Percentiles rank a stretch among this genome's conserved stretches.
phyloP scores from a whole-genome alignment of 2,888 invertebrate genomes.

The Nephrotoma flavescens region DNA sequence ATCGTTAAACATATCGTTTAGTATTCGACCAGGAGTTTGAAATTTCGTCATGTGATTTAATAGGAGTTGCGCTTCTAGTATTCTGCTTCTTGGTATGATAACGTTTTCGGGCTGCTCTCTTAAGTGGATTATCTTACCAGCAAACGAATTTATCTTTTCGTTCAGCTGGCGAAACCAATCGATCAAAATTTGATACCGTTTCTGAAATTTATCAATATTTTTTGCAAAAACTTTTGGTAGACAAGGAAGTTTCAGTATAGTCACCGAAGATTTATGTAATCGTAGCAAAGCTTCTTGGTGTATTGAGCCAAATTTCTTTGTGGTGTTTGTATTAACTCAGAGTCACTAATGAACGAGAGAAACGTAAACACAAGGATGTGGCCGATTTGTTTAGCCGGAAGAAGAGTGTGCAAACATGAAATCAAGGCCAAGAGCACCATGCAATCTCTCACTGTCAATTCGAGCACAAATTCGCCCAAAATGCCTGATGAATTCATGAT shows the following conservation, averaged over 20 bases:
- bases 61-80: slow-evolving; percentile 86
- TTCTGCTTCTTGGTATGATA: slow-evolving; percentile 83
- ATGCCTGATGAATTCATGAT: no score
- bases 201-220: slow-evolving; percentile 67
- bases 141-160: slow-evolving; percentile 90
- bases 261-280: no score
- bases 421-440: no score
- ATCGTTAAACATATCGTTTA: slow-evolving; percentile 77
- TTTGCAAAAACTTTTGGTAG: slow-evolving; percentile 63
- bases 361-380: no score
- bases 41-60: slow-evolving; percentile 89
- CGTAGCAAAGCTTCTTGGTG: no score
- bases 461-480: no score
- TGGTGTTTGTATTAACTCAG: no score
- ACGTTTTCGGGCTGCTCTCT: slow-evolving; percentile 97
- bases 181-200: slow-evolving; percentile 72
- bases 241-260: slow-evolving; percentile 8
- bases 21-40: slow-evolving; percentile 67
- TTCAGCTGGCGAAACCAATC: slow-evolving; percentile 84
- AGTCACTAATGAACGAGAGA: no score
- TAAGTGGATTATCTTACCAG: slow-evolving; percentile 94
- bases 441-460: no score
- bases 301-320: no score
- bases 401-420: no score
- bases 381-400: no score